Base-by-base conservation (phyloP, 2,888 invertebrate species). In the Ptychoptera albimana region DNA sequence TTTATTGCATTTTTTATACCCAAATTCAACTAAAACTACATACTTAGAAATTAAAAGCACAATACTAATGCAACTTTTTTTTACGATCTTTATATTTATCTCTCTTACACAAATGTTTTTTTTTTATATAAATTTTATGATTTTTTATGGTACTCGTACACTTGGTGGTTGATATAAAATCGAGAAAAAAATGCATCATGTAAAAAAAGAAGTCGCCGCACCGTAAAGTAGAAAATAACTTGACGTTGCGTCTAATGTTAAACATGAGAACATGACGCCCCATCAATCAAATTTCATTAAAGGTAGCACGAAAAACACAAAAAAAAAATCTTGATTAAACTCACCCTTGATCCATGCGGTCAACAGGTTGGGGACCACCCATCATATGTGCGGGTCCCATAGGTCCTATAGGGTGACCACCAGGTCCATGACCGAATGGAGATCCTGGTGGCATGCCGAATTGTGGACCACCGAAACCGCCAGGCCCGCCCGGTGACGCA, bases 341-440 rank as follows among this genome's bases (percentile, higher is more conserved):
- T 76, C 56, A 78, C 73, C 80, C 80, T 66, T 79, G 81, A 61
- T 82, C 85, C 64, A 73, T 79, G 68, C 84, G 74, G 65, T 84
- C 84, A 56, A 86, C 83, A 56, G 85, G 83, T 56, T 83, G 84
- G 50, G 84, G 81, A 50, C 78, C 79, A 13, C 60, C 61, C 57
- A 65, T 63, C 72, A 79, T 74, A 60, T 73, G 74, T 47, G 71
- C 70, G 29, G 72, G 67, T 70, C 71, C 49, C 50, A 52, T 51
- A 41, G 50, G 51, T 39, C 50, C 50, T 60, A 71, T 68, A 42
- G 67, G 69, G 57, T 75, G 76, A 49, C 68, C 73, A 62, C 77
- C 76, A 5, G 77, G 77, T 11, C 76, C 77, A 45, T 78, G 79
- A 31, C 77, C 78, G 53, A 77, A 80, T 0, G 79, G 79, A 39